Evolutionary conservation across 2,888 invertebrate genomes (phyloP).

Genomic region (Deroplatys truncata): DNA sequence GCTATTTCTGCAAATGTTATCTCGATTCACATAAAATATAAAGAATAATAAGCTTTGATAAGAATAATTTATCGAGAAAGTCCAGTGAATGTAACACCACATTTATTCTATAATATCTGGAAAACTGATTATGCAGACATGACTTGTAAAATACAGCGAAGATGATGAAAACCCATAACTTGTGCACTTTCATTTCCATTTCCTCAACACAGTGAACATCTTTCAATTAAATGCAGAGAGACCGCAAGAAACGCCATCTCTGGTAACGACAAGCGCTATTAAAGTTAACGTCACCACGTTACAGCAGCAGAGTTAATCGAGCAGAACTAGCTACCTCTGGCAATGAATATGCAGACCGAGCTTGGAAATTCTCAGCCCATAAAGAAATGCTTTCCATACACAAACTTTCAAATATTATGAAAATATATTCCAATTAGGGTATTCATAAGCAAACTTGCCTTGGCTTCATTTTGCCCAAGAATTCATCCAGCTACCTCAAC

Average conservation of each 20-base stretch:
- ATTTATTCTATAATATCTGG: no score
- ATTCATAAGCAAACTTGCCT: neutral
- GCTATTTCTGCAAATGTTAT: no score
- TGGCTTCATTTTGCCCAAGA: neutral
- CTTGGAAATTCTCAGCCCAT: neutral
- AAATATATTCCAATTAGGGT: neutral
- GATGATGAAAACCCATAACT: neutral
- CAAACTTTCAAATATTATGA: neutral
- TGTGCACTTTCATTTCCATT: neutral
- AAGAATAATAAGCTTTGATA: no score
- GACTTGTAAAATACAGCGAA: no score
- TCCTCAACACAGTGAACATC: neutral
- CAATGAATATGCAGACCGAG: neutral
- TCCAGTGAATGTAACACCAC: neutral
- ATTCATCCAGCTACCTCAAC: neutral
- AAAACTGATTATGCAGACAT: no score
- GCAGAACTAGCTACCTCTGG: neutral
- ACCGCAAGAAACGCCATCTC: neutral
- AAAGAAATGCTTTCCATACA: neutral
- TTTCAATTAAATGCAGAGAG: neutral
- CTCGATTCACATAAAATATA: no score
- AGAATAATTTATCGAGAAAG: neutral
- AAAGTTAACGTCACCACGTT: neutral
- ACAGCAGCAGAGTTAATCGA: neutral
- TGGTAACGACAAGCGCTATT: neutral